phyloP scores from a whole-genome alignment of 2,113 vertebrate genomes.

The Apteryx owenii region DNA sequence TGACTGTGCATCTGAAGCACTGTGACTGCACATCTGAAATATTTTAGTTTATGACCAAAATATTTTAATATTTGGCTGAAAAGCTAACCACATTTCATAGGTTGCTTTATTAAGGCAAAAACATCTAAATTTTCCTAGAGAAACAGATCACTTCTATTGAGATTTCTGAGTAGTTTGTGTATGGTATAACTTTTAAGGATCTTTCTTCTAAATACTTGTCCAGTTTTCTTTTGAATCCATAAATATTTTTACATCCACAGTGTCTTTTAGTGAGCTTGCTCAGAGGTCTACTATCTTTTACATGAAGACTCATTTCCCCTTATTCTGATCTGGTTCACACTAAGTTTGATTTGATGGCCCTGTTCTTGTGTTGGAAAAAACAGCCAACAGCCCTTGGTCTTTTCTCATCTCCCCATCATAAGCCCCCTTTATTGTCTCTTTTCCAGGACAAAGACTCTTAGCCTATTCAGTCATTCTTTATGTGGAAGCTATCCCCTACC shows the following conservation, averaged over 20 bases:
- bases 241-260: background rate
- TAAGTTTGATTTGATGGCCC: background rate
- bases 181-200: background rate
- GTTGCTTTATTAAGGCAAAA: background rate
- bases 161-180: background rate
- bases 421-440: background rate
- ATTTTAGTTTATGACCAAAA: background rate
- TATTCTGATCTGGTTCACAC: background rate
- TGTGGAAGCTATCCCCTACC: background rate
- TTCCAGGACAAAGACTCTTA: background rate
- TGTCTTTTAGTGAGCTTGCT: background rate
- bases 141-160: background rate
- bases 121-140: background rate
- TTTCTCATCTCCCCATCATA: background rate
- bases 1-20: background rate
- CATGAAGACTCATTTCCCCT: background rate
- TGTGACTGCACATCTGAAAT: background rate
- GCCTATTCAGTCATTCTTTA: background rate
- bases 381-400: background rate
- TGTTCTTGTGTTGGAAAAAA: background rate
- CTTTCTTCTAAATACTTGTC: background rate
- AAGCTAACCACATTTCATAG: background rate
- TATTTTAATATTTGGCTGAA: background rate
- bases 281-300: background rate
- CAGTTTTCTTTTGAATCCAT: background rate